Conservation (phyloP, 1,140 invertebrate genomes). For the Eriosoma lanigerum region DNA sequence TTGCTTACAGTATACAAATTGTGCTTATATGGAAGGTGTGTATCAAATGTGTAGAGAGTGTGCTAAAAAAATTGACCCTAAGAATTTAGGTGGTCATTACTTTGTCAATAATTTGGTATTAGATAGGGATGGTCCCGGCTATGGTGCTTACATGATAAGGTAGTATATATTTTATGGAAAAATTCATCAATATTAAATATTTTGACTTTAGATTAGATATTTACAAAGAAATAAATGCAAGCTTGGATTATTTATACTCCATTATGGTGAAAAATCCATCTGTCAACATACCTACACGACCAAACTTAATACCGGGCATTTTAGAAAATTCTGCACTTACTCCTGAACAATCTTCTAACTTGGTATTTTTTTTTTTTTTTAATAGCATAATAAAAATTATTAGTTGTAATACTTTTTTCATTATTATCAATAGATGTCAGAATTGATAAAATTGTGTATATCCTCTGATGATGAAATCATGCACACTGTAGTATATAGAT, state of each 20-base stretch:
- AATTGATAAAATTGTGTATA: slow-evolving; percentile 53
- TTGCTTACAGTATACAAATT: slow-evolving; percentile 74
- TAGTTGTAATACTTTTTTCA: no score
- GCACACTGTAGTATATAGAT: slow-evolving; percentile 89
- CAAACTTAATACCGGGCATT: slow-evolving; percentile 21
- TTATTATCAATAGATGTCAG: slow-evolving; percentile 26
- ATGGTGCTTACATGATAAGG: slow-evolving; percentile 69
- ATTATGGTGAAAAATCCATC: slow-evolving; percentile 48
- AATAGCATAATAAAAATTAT: neutral
- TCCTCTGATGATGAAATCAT: slow-evolving; percentile 74
- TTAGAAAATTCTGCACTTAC: slow-evolving; percentile 31
- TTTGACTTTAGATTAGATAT: slow-evolving; percentile 72
- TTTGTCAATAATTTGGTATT: slow-evolving; percentile 80
- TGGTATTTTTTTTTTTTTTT: slow-evolving; percentile 5
- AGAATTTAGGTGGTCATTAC: slow-evolving; percentile 83
- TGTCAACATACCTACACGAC: slow-evolving; percentile 25
- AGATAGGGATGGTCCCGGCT: slow-evolving; percentile 74
- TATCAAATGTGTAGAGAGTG: slow-evolving; percentile 84
- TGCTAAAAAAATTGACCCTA: slow-evolving; percentile 83
- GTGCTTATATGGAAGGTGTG: slow-evolving; percentile 83
- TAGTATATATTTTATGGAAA: slow-evolving; percentile 55
- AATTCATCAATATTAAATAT: neutral
- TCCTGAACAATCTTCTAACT: slow-evolving; percentile 34
- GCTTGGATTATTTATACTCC: slow-evolving; percentile 74
- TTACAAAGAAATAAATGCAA: slow-evolving; percentile 82